Percentiles rank a stretch among this genome's conserved stretches.
phyloP scores from a whole-genome alignment of 2,113 vertebrate genomes.

The Grammomys surdaster region DNA sequence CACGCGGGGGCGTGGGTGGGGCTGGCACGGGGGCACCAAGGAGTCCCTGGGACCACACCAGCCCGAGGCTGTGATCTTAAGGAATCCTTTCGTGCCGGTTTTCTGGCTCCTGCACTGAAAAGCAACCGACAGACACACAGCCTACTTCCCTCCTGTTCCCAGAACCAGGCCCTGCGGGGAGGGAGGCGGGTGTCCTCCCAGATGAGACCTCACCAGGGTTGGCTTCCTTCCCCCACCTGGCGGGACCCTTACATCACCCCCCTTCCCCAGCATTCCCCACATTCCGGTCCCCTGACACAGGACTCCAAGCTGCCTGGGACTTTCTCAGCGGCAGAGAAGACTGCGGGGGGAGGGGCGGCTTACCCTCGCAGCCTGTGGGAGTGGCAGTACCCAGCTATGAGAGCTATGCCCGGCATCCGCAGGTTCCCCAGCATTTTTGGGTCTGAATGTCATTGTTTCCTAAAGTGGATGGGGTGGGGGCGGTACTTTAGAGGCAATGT shows the following conservation, averaged over 20 bases:
- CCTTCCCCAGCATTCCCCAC: neutral
- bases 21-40: no score
- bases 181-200: neutral
- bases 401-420: constrained; percentile 82
- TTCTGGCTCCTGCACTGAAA: neutral
- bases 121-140: neutral
- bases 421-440: constrained; percentile 68
- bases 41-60: no score
- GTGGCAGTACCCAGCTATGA: constrained; percentile 72
- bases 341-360: constrained; percentile 64
- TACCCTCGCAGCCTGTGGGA: neutral
- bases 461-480: constrained; percentile 10
- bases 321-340: neutral
- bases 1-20: neutral
- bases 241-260: fast-evolving
- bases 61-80: neutral
- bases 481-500: no score
- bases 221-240: neutral
- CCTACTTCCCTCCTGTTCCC: neutral
- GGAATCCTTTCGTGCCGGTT: neutral
- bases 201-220: neutral
- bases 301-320: neutral
- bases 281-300: constrained; percentile 4
- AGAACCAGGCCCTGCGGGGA: neutral
- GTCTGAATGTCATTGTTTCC: constrained; percentile 61